Base-by-base conservation (phyloP, 2,113 vertebrate genomes). In the Ictidomys tridecemlineatus region DNA sequence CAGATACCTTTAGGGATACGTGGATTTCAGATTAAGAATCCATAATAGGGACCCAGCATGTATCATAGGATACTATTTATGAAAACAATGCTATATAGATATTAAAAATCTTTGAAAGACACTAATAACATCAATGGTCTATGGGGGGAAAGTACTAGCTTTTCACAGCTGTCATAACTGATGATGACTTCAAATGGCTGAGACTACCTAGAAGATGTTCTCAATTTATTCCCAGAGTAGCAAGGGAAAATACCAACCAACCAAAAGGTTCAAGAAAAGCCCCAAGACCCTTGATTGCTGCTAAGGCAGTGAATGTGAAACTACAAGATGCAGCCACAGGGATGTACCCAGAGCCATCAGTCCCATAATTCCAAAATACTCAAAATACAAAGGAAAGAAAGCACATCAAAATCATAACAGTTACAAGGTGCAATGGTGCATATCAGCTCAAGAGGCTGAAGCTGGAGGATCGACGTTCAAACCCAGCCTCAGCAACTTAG, bases 351-450 rank as follows among this genome's bases (percentile, higher is more conserved):
- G 42, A 74, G 42, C 39, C 70, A 74, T 53, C 45, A 34, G 42
- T 73, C 30, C 53, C 42, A 8, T 18, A 30, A 94, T 5, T 67
- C 0, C 51, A 82, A 84, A 94, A 65, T 37, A 82, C 56, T 70
- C 18, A 93, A 86, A 95, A 82, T 2, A 88, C 7, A 85, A 26
- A 77, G 70, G 61, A 84, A 89, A 86, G 30, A 69, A 73, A 74
- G n/a, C 82, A 8, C 4, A 48, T 58, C 28, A 88, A 86, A 37
- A 22, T 48, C 37, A 2, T 61, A 63, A 22, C 22, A 34, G n/a
- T 26, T 16, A n/a, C 20, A 20, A 58, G 20, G 56, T 58, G 56
- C 6, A 22, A 7, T 24, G 20, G 20, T 22, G 56, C 20, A 58
- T 5, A 58, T 18, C 56, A 20, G 20, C 56, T 58, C 56, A 17